Evolutionary conservation across 2,113 vertebrate genomes (phyloP), one percentile per base, ranked within the genome.

Genomic region (Salvelinus sp.): DNA sequence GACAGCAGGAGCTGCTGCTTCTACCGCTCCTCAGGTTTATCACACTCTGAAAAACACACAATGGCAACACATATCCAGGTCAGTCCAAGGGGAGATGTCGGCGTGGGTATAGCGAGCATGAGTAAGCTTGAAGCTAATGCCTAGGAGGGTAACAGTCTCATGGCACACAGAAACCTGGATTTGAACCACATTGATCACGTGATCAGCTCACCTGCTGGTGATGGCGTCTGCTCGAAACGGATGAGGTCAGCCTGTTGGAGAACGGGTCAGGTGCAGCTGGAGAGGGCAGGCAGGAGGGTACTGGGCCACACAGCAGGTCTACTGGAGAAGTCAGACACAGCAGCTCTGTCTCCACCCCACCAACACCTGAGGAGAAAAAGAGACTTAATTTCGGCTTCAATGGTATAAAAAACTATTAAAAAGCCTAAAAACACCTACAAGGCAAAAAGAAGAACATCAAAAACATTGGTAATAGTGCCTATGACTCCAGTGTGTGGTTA

Each of bases 271-370:
- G 78, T 93, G 93, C 83, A 99, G 96, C 76, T 97, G 96, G 98
- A 20, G 97, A 98, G 0, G 97, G 98, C 12, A 99, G 90, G 85
- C 95, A 97, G 57, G 97, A 98, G 3, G 97, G 98, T 16, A 98
- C 96, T 0, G 97, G 98, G 2, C 95, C 97, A 75, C 98, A 97
- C 80, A 99, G 85, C 30, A 99, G 95, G 91, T 99, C 98, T 20
- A 97, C 79, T 0, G 96, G 94, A 63, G 97, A 91, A 2, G 90
- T 85, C 83, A 98, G 89, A 84, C 87, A 93, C 78, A 97, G 92
- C 12, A 98, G 94, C 85, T 97, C 97, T 5, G 94, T 91, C 4
- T 97, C 96, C 0, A 75, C 80, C 12, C 87, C 90, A 57, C 70
- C 82, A 54, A 85, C 83, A 82, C 84, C 96, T 97, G 82, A 20